These are phyloP conservation scores for Sebastes itinus DNA, from an alignment of 2,797 vertebrate species.

Conservation along the genomic window DNA sequence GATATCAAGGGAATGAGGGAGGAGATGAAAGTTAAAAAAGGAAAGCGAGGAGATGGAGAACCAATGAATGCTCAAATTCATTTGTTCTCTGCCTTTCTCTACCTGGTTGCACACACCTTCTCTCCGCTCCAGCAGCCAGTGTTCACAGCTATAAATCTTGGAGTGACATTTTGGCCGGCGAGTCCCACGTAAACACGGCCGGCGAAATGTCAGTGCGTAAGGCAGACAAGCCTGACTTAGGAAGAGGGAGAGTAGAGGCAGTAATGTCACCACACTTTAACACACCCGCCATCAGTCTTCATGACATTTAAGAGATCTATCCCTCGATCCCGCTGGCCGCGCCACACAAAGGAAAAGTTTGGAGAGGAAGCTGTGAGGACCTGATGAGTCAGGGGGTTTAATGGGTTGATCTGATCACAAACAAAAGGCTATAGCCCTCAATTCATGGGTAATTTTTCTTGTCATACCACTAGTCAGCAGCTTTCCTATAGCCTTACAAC, in stretches of 20 bases:
- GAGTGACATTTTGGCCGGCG: constrained; percentile 74
- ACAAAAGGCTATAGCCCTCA: constrained; percentile 23
- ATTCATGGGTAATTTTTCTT: constrained; percentile 10
- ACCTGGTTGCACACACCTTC: constrained; percentile 56
- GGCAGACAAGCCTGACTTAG: constrained; percentile 76
- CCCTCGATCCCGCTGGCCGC: constrained; percentile 47
- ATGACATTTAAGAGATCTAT: constrained; percentile 77
- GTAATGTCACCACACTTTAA: constrained; percentile 81
- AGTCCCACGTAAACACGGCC: constrained; percentile 72
- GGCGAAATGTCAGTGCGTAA: constrained; percentile 77
- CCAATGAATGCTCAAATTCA: constrained; percentile 51
- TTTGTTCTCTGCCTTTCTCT: constrained; percentile 59
- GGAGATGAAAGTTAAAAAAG: constrained; percentile 32
- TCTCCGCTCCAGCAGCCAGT: constrained; percentile 60
- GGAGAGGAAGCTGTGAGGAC: constrained; percentile 6
- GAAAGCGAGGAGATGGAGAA: constrained; percentile 39
- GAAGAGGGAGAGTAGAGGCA: constrained; percentile 70
- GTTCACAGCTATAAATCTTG: constrained; percentile 78
- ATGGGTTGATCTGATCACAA: constrained; percentile 43
- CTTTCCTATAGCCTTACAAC: neutral
- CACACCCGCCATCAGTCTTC: constrained; percentile 73
- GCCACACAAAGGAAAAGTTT: constrained; percentile 38
- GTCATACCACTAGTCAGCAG: constrained; percentile 28
- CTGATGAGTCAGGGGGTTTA: constrained; percentile 42
- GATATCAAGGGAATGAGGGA: constrained; percentile 24